These are phyloP conservation scores for Nematostella vectensis DNA, from an alignment of 92 coral and sea anemone genomes.

Conservation along the genomic window DNA sequence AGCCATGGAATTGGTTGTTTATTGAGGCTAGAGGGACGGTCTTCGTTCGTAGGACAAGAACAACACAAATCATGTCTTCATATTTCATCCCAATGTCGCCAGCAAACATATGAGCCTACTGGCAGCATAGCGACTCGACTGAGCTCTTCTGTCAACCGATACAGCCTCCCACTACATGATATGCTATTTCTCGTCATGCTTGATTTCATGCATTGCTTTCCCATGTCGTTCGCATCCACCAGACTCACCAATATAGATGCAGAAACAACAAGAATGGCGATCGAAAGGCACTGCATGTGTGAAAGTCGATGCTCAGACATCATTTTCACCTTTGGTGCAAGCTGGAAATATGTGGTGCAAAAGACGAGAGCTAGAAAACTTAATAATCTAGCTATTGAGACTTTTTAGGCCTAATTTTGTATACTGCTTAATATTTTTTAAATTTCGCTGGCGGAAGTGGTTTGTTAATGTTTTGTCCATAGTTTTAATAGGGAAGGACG, in stretches of 20 bases:
- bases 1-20: no score
- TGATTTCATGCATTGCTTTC: constrained; percentile 9
- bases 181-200: constrained; percentile 4
- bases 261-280: constrained; percentile 9
- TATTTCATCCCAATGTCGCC: constrained; percentile 21
- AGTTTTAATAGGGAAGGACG: no score
- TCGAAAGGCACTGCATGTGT: background rate
- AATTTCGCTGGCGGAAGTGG: no score
- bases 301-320: constrained; percentile 8
- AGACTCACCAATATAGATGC: constrained; percentile 9
- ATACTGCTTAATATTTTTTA: constrained; percentile 7
- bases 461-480: no score
- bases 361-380: constrained; percentile 5
- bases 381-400: constrained; percentile 2
- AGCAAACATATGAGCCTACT: constrained; percentile 17
- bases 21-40: no score
- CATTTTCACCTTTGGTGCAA: constrained; percentile 18
- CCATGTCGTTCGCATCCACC: constrained; percentile 12
- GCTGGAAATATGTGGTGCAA: constrained; percentile 14
- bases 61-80: constrained; percentile 6
- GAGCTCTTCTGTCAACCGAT: constrained; percentile 12
- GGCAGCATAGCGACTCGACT: constrained; percentile 13
- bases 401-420: constrained; percentile 7
- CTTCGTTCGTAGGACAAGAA: constrained; percentile 5
- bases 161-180: constrained; percentile 10